Evolutionary conservation across 2,113 vertebrate species (phyloP), one percentile per base, ranked within the genome.

Genomic region (Murina feae): DNA sequence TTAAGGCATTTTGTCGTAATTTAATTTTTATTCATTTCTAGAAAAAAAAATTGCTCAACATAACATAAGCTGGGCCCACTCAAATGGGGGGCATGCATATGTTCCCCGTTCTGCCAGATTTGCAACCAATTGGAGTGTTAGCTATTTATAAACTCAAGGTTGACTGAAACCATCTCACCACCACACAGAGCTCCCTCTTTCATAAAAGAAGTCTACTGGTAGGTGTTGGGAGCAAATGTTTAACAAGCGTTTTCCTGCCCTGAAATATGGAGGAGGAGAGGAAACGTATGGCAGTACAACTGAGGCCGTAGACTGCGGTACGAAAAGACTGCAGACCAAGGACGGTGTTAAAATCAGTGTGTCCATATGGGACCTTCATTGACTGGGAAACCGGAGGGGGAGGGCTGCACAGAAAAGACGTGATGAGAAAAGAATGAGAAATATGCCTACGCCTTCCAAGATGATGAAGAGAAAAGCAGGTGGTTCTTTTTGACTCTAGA

Each of bases 21-120:
- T 95, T 96, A 95, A 96, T 96, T 97, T 97, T 97, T 96, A 97
- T 96, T 97, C 91, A 78, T 94, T 90, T 93, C 94, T 97, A 87
- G 94, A 87, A 95, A 96, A 96, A 96, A 96, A 96, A 94, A 90
- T 93, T 87, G 95, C 94, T 97, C 92, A 97, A 96, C 96, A 90
- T 98, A 98, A 95, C 96, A 97, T 97, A 97, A 97, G 95, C 94
- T 93, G 42, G 95, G 96, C 96, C 96, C 95, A 96, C 97, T 97
- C 95, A 93, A 93, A 89, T 95, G 94, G 94, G 96, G 96, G 97
- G 95, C 95, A 96, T 94, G 95, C 95, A 97, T 97, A 97, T 97
- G 97, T 97, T 97, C 86, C 9, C 16, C 86, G 10, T 94, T 96
- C 93, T 96, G 93, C 69, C 53, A 91, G 84, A 84, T 95, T 97